Evolutionary conservation across 1,140 invertebrate genomes (phyloP).

Genomic region (Agraylea sexmaculata): DNA sequence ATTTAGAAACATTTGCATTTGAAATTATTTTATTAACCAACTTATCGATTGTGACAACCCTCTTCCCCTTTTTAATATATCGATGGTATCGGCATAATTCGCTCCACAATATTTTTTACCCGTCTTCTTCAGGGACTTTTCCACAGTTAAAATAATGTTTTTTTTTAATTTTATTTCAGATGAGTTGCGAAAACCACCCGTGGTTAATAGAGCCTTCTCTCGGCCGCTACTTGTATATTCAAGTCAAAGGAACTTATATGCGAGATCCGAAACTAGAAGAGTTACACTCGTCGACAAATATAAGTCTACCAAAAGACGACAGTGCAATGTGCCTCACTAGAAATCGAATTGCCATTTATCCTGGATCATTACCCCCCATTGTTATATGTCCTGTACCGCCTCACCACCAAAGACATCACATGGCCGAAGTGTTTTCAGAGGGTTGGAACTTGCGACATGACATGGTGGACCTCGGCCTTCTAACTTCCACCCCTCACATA

Average conservation of each 20-base stretch:
- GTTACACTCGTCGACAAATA: slow-evolving; percentile 36
- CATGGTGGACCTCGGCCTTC: slow-evolving; percentile 31
- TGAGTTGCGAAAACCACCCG: slow-evolving; percentile 61
- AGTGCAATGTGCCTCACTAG: slow-evolving; percentile 49
- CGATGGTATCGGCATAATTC: too few relatives aligned
- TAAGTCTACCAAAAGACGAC: slow-evolving; percentile 37
- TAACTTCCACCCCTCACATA: slow-evolving; percentile 41
- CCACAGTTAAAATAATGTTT: neutral
- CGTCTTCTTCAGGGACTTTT: too few relatives aligned
- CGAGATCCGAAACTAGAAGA: slow-evolving; percentile 39
- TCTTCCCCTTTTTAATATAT: too few relatives aligned
- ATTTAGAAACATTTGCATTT: too few relatives aligned
- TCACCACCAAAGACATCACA: slow-evolving; percentile 41
- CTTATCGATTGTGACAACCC: too few relatives aligned
- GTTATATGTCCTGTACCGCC: slow-evolving; percentile 59
- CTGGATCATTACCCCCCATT: slow-evolving; percentile 48
- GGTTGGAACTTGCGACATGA: slow-evolving; percentile 48
- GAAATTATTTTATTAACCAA: too few relatives aligned
- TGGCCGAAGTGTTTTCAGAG: slow-evolving; percentile 72
- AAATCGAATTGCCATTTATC: slow-evolving; percentile 61
- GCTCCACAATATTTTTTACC: too few relatives aligned
- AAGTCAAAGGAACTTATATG: slow-evolving; percentile 51
- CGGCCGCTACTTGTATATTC: slow-evolving; percentile 56
- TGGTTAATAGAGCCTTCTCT: slow-evolving; percentile 68
- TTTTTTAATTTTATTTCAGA: slow-evolving; percentile 36